Conservation (phyloP, 2,888 invertebrate genomes). For the Stenolophus ochropezus region DNA sequence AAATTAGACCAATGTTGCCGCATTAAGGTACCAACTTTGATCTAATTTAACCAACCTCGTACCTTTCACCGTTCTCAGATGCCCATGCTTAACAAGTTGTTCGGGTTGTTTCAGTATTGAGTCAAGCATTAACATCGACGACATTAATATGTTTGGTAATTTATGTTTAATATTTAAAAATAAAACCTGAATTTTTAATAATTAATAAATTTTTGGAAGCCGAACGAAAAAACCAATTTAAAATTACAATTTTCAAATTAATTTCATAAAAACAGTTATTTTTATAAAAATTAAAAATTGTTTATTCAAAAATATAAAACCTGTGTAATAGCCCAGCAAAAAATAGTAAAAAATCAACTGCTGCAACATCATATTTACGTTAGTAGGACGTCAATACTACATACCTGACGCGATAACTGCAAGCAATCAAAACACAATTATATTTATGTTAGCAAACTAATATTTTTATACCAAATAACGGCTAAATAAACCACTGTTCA, state of each 20-base stretch:
- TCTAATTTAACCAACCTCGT: too few species aligned
- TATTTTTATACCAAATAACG: conserved; percentile 5
- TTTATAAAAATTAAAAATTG: neutral
- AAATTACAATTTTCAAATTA: neutral
- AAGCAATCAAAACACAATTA: neutral
- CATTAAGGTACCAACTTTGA: too few species aligned
- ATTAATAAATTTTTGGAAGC: neutral
- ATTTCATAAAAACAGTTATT: neutral
- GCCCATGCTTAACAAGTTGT: too few species aligned
- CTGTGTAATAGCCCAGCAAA: neutral
- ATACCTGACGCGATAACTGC: neutral
- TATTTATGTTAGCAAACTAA: neutral
- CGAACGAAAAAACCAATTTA: neutral
- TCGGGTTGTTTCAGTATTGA: too few species aligned
- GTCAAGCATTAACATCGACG: too few species aligned
- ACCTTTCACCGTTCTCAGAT: too few species aligned
- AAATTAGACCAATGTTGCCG: too few species aligned
- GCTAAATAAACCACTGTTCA: conserved; percentile 8
- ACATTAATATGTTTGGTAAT: too few species aligned
- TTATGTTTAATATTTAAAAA: too few species aligned
- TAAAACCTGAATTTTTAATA: too few species aligned
- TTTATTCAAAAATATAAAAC: conserved; percentile 4
- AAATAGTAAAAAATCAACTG: neutral
- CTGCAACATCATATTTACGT: neutral
- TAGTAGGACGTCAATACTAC: neutral